These are phyloP conservation scores for Boloria euphrosyne DNA, from an alignment of 2,888 invertebrate species.

Conservation along the genomic window DNA sequence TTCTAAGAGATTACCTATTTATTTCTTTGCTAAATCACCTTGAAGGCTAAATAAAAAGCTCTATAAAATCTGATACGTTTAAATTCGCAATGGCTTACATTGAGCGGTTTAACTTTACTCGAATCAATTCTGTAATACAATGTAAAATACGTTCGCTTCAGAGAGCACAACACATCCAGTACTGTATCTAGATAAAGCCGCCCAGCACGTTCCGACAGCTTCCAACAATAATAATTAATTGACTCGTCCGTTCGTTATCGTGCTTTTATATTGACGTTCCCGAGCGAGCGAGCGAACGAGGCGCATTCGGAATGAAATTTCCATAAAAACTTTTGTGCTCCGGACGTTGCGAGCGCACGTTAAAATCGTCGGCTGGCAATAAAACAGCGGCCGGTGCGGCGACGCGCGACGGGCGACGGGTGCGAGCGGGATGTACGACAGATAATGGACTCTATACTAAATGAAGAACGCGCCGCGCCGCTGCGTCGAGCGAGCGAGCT, in stretches of 20 bases:
- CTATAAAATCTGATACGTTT: constrained; percentile 12
- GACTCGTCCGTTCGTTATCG: constrained; percentile 82
- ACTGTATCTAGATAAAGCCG: constrained; percentile 64
- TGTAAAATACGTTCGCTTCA: constrained; percentile 44
- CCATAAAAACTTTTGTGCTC: constrained; percentile 83
- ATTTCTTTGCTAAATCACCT: neutral
- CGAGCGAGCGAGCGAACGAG: constrained; percentile 76
- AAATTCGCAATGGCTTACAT: constrained; percentile 27
- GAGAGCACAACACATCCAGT: constrained; percentile 52
- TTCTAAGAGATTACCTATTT: neutral
- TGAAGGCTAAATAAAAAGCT: neutral
- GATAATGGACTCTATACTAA: constrained; percentile 80
- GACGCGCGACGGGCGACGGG: constrained; percentile 76
- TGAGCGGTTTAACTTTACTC: constrained; percentile 33
- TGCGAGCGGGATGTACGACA: constrained; percentile 71
- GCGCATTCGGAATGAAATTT: constrained; percentile 82
- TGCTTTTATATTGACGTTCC: constrained; percentile 81
- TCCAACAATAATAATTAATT: constrained; percentile 82
- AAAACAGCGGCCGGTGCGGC: constrained; percentile 82
- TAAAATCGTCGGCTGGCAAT: constrained; percentile 82
- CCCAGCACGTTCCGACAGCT: constrained; percentile 74
- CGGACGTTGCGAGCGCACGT: constrained; percentile 83
- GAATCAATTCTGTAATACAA: constrained; percentile 45
- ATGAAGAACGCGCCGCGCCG: constrained; percentile 80
- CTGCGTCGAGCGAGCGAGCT: constrained; percentile 69